Base-by-base conservation (phyloP, 1,140 invertebrate species). In the Drosophila littoralis region DNA sequence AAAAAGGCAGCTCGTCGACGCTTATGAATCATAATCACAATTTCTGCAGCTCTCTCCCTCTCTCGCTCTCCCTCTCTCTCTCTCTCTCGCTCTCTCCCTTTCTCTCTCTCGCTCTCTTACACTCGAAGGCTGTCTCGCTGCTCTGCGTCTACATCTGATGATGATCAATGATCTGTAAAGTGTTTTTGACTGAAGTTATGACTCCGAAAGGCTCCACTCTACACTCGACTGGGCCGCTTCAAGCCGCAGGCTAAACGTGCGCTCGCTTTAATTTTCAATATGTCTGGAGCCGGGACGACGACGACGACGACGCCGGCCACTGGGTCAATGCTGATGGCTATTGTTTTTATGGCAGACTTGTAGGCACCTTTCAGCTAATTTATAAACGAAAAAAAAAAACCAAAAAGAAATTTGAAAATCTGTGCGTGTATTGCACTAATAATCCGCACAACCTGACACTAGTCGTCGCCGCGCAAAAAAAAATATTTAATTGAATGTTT, bases 21-120 rank as follows among this genome's bases (percentile, higher is more conserved):
- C 84, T 88, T 88, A 88, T 88, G 84, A 88, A 84, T 88, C 84
- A 88, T 88, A 88, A 88, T 88, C 84, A 89, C 77, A 88, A 88
- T 83, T 83, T 89, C 64, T 77, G 61, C 35, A 63, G 36, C 43
- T 63, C 15, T n/a, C 38, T 70, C 75, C 38, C 66, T 36, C 58
- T 66, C 45, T 33, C 58, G 8, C 32, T 38, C 28, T 50, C 48
- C 32, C 33, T 38, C 64, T 48, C 57, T 46, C 35, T 54, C 12
- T 63, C 35, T 61, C 67, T 73, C 36, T 33, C 48, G 42, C 28
- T 42, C 72, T 45, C 51, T 50, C 51, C 43, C 10, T 59, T 32
- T 52, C 63, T 74, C 36, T 55, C 28, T 32, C 51, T 35, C 28
- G 50, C 57, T 42, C 38, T 32, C 42, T 50, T 32, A 68, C 50